Percentiles rank a stretch among this genome's conserved stretches.
phyloP scores from a whole-genome alignment of 92 coral and sea anemone species.

The Virgularia gustaviana region DNA sequence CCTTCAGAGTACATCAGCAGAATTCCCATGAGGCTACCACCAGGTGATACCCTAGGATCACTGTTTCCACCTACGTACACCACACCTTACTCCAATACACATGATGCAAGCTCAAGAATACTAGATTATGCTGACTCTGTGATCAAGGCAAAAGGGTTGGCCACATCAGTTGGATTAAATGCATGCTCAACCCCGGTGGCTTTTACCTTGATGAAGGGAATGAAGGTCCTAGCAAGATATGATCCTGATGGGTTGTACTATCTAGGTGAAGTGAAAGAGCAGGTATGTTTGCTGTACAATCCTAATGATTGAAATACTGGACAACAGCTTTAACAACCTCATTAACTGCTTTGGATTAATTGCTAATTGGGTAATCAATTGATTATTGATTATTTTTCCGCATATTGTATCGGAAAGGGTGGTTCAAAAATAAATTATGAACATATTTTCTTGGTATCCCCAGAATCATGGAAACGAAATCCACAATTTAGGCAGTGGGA shows the following conservation, averaged over 20 bases:
- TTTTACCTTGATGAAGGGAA: constrained; percentile 81
- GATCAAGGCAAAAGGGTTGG: constrained; percentile 83
- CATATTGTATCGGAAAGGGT: no score
- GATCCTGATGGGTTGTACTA: constrained; percentile 90
- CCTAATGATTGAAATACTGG: no score
- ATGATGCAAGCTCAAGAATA: constrained; percentile 61
- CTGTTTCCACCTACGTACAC: constrained; percentile 72
- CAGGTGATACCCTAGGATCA: constrained; percentile 66
- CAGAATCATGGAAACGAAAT: no score
- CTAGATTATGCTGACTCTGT: constrained; percentile 92
- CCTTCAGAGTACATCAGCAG: constrained; percentile 64
- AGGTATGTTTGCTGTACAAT: constrained; percentile 71
- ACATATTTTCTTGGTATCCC: no score
- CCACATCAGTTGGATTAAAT: constrained; percentile 44
- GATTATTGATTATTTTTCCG: no score
- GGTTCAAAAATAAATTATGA: no score
- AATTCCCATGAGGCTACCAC: constrained; percentile 51
- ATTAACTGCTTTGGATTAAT: no score
- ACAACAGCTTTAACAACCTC: no score
- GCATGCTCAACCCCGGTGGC: constrained; percentile 70
- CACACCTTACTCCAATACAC: constrained; percentile 37
- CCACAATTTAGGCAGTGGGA: no score
- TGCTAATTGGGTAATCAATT: no score
- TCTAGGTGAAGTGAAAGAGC: constrained; percentile 74
- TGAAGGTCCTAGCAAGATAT: constrained; percentile 70